A percentile compares a stretch with the other conserved stretches of the same genome.
Conservation (phyloP, 2,888 invertebrate genomes). For the Drosophila demipolita region DNA sequence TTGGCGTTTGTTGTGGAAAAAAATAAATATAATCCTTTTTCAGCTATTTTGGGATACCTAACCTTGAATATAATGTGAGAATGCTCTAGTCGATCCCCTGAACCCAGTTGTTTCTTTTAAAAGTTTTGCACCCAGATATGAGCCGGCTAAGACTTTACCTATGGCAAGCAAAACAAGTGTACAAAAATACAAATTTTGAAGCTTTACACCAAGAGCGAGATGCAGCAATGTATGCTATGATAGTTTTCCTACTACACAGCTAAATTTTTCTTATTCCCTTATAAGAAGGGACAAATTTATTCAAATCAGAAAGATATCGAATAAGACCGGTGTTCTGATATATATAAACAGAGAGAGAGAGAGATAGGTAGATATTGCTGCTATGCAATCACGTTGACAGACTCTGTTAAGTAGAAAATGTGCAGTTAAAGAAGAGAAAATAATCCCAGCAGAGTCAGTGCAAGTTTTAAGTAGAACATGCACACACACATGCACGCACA, state of each 20-base stretch:
- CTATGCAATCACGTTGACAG: conserved; percentile 77
- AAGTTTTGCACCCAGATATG: too few species aligned
- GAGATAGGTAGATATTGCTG: conserved; percentile 42
- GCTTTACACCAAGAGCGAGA: too few species aligned
- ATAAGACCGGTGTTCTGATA: background rate
- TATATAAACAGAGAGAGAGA: background rate
- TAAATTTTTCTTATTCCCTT: background rate
- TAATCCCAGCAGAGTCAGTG: conserved; percentile 59
- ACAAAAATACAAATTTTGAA: background rate
- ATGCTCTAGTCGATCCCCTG: too few species aligned
- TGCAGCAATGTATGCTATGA: background rate
- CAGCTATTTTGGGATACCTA: too few species aligned
- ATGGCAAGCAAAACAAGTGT: too few species aligned
- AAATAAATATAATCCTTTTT: too few species aligned
- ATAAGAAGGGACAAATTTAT: background rate
- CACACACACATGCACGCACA: conserved; percentile 28
- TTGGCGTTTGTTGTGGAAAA: too few species aligned
- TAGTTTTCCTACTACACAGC: background rate
- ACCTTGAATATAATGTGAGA: too few species aligned
- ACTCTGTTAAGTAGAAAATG: conserved; percentile 73
- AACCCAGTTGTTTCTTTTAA: too few species aligned
- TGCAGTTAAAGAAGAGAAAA: conserved; percentile 68
- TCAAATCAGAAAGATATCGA: background rate
- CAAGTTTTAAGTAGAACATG: conserved; percentile 50
- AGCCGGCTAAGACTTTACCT: too few species aligned